phyloP scores from a whole-genome alignment of 1,140 invertebrate genomes.

The Neodiprion fabricii region DNA sequence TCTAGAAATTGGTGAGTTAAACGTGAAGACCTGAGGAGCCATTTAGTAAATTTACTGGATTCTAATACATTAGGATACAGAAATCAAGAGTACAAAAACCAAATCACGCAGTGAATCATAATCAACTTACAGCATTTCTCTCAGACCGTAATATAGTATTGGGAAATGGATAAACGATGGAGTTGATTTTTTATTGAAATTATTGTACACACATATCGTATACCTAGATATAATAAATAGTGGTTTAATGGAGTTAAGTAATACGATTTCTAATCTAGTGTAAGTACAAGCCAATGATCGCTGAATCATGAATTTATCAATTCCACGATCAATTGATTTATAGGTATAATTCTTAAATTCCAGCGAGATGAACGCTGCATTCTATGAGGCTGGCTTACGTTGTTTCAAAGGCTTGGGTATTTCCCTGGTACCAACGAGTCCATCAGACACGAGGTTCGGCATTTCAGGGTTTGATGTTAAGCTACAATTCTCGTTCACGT shows the following conservation, averaged over 20 bases:
- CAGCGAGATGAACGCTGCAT: constrained; percentile 25
- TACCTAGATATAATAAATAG: constrained; percentile 18
- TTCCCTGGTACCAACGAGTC: constrained; percentile 30
- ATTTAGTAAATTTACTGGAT: too few relatives aligned
- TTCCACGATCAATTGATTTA: not conserved
- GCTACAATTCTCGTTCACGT: constrained; percentile 23
- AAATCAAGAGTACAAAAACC: too few relatives aligned
- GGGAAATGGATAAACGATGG: too few relatives aligned
- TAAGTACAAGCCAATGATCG: not conserved
- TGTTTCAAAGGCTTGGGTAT: constrained; percentile 41
- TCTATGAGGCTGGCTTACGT: constrained; percentile 21
- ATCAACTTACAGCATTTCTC: too few relatives aligned
- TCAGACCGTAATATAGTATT: too few relatives aligned
- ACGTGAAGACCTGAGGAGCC: too few relatives aligned
- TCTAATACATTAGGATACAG: too few relatives aligned
- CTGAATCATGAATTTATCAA: not conserved
- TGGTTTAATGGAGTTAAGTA: constrained; percentile 25
- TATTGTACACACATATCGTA: not conserved
- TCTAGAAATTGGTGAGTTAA: too few relatives aligned
- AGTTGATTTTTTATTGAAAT: too few relatives aligned
- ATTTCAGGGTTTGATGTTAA: constrained; percentile 32
- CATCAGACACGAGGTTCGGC: constrained; percentile 33
- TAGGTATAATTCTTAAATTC: not conserved
- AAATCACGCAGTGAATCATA: too few relatives aligned
- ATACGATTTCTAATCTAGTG: not conserved